Evolutionary conservation across 2,113 vertebrate species (phyloP), one percentile per base, ranked within the genome.

Genomic region (Lampris megalopsis): DNA sequence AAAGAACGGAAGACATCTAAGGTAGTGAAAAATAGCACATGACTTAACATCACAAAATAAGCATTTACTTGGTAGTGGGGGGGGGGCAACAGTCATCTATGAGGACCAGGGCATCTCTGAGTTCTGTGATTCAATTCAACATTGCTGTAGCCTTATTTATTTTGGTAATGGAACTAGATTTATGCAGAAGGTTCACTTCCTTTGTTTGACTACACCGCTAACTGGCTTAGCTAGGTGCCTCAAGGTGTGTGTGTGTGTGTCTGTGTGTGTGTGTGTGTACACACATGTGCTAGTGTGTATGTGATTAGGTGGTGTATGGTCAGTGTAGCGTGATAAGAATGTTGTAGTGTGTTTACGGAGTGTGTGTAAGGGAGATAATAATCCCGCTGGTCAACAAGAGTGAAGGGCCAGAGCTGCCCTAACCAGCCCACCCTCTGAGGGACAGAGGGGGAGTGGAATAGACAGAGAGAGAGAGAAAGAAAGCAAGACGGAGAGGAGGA

Each of bases 311-410:
- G 68, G 67, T 81, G 71, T 73, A 69, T 62, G 69, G 74, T 79
- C 81, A 84, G 80, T 60, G 76, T 70, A 50, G 81, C 74, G 74
- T 74, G 84, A 89, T 91, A 85, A 92, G 84, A 89, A 86, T 87
- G 84, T 82, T 82, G 84, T 80, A 65, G 85, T 85, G 88, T 85
- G 85, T 91, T 90, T 90, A 86, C 84, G 77, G 81, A 87, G 81
- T 84, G 88, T 92, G 90, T 88, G 89, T 90, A 77, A n/a, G 66
- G 62, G 81, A 91, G 91, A 93, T 90, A 92, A 92, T 90, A 91
- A 90, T 91, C 88, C 89, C 90, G 88, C 85, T 52, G 85, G 92
- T 94, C 86, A 94, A 91, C 87, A 90, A 77, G 83, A 93, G 86
- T 84, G 78, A 89, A 88, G 87, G 86, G 83, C 89, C 87, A 84